Evolutionary conservation across 2,888 invertebrate genomes (phyloP), one percentile per base, ranked within the genome.

Genomic region (Anodontia alba): DNA sequence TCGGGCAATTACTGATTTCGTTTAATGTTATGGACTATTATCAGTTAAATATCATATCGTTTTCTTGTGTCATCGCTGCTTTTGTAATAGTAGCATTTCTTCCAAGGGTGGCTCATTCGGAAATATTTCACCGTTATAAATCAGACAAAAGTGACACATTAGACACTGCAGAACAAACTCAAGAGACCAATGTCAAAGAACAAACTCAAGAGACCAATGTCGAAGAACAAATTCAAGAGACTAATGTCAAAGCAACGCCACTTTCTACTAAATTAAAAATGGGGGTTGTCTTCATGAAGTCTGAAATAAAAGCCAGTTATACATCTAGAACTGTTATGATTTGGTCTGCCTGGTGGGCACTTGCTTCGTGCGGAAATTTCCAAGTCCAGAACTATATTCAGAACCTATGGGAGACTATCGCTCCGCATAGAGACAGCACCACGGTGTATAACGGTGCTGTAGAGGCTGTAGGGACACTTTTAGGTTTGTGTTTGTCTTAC

Each of bases 261-360:
- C 10, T 7, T 5, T n/a, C 23, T 8, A 15, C 7, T 10, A 79
- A 46, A 29, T 0, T 74, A 0, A 70, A 66, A 31, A 26, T 51
- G 1, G 83, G 77, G 15, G 38, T 81, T 0, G 31, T 20, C 0
- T 79, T 96, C 0, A 97, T 97, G 2, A 95, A 31, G 68, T n/a
- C 23, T 7, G 84, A 84, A 51, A 29, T 87, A 1, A 76, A 69
- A 46, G 26, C 23, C 1, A 43, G 72, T 15, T 89, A 87, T 54
- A 74, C 83, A 1, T 80, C 80, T 91, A 91, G 90, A 8, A 95
- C 96, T 87, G 96, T 97, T 0, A 84, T 96, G 1, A 96, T 96
- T 92, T 97, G 97, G 97, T 97, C 97, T 3, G 81, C 97, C n/a
- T 97, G 97, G 97, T 97, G 97, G 96, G 96, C 97, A 0, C 94